phyloP scores from a whole-genome alignment of 2,888 invertebrate genomes.

The Maniola hyperantus region DNA sequence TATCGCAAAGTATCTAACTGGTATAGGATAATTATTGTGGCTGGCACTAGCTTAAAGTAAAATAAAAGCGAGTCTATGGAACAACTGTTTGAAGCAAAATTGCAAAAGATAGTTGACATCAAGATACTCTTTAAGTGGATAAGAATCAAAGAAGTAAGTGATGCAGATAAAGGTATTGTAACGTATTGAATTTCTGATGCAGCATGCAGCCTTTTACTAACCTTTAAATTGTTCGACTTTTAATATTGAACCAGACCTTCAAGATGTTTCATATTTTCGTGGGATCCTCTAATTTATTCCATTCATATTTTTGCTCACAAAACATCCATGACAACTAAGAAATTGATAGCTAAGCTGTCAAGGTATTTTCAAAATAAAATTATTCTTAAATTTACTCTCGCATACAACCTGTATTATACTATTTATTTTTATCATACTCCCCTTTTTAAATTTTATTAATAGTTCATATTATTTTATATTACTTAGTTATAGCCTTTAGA shows the following conservation, averaged over 20 bases:
- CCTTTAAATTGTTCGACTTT: background rate
- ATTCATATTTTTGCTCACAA: constrained; percentile 32
- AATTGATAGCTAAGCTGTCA: constrained; percentile 27
- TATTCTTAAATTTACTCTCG: constrained; percentile 11
- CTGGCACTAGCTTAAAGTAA: too few species aligned
- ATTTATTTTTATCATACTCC: too few species aligned
- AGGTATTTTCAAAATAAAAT: constrained; percentile 24
- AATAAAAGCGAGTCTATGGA: too few species aligned
- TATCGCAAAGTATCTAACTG: too few species aligned
- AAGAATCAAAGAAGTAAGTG: background rate
- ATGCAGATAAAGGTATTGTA: background rate
- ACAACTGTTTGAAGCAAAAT: too few species aligned
- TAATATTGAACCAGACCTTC: constrained; percentile 4
- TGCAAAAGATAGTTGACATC: too few species aligned
- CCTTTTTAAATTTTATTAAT: too few species aligned
- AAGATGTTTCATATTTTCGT: constrained; percentile 29
- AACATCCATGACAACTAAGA: constrained; percentile 23
- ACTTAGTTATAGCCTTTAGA: too few species aligned
- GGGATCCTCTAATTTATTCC: constrained; percentile 20
- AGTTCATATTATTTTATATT: background rate
- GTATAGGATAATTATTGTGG: too few species aligned
- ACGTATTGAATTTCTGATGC: background rate
- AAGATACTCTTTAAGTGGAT: background rate
- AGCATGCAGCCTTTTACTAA: background rate
- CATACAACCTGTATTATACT: background rate